These are phyloP conservation scores for Porites evermanni DNA, from an alignment of 92 coral and sea anemone species.

Conservation along the genomic window DNA sequence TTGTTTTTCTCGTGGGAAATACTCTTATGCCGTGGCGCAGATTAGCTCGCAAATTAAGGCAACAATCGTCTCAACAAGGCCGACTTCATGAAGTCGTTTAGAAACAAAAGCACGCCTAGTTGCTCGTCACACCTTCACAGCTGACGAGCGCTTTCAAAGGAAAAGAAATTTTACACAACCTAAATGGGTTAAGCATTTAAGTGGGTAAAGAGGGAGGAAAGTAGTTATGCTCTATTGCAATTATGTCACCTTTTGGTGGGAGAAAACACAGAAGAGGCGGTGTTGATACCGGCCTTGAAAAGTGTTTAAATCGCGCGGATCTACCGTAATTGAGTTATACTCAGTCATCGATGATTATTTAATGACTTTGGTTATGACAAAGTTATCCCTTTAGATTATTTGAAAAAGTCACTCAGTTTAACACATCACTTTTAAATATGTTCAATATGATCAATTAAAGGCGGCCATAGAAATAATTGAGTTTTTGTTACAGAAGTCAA, in stretches of 20 bases:
- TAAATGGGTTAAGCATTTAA: slow-evolving; percentile 22
- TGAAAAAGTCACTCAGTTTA: background rate
- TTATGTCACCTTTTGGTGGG: slow-evolving; percentile 12
- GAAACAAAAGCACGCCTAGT: slow-evolving; percentile 18
- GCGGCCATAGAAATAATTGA: slow-evolving; percentile 3
- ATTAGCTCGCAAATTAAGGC: slow-evolving; percentile 10
- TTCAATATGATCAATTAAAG: slow-evolving; percentile 4
- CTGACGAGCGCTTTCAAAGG: slow-evolving; percentile 36
- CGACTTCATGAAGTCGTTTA: slow-evolving; percentile 30
- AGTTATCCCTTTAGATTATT: background rate
- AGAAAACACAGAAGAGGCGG: background rate
- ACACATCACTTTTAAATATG: background rate
- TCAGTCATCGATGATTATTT: background rate
- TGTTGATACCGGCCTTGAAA: background rate
- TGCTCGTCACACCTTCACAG: slow-evolving; percentile 33
- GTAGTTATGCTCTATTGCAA: background rate
- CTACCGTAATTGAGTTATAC: background rate
- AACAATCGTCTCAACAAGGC: slow-evolving; percentile 37
- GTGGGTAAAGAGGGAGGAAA: slow-evolving; percentile 19
- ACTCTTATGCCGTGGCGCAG: slow-evolving; percentile 43
- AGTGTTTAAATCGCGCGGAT: background rate
- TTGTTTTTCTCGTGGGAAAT: slow-evolving; percentile 57
- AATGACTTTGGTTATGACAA: background rate
- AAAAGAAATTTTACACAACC: slow-evolving; percentile 39
- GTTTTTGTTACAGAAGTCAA: slow-evolving; percentile 20